Evolutionary conservation across 2,113 vertebrate genomes (phyloP), one percentile per base, ranked within the genome.

Genomic region (Ascaphus truei): DNA sequence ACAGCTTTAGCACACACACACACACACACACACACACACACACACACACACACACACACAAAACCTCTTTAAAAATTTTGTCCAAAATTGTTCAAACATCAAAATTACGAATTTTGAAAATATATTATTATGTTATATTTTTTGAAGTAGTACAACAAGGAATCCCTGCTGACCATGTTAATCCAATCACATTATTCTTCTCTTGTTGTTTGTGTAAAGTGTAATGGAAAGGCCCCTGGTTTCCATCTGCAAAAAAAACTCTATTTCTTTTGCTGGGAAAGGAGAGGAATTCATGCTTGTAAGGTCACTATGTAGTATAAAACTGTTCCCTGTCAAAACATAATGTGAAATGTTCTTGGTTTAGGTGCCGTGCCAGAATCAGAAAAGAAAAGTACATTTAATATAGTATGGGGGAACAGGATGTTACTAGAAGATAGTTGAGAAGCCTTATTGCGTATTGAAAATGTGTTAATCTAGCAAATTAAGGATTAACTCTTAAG

Each of bases 341-440:
- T 45, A 61, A 61, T 47, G 27, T 62, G 25, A 47, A 62, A 27
- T 62, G 59, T 62, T 61, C 23, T 55, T 29, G 26, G 58, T 61
- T 61, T 62, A 20, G 26, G 8, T 47, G 13, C 18, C 45, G 8
- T 31, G 59, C 59, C 37, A 47, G 25, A 52, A 62, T 62, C 47
- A 62, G 7, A 31, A 47, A 34, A 62, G 39, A 61, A 47, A 45
- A 45, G 26, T 45, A 16, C 5, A 20, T 62, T 31, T 62, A 41
- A 43, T 23, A 41, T 15, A 41, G 36, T 25, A n/a, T 60, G 26
- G 26, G 27, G 18, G 41, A 62, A 47, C 57, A 62, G 25, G 36
- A 62, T 47, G 59, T 45, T 30, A 45, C 13, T 41, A 41, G 41
- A 36, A 47, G 27, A 47, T 62, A 47, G n/a, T 26, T 23, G 26